Evolutionary conservation across 1,140 invertebrate species (phyloP), one percentile per base, ranked within the genome.

Genomic region (Nomia melanderi): DNA sequence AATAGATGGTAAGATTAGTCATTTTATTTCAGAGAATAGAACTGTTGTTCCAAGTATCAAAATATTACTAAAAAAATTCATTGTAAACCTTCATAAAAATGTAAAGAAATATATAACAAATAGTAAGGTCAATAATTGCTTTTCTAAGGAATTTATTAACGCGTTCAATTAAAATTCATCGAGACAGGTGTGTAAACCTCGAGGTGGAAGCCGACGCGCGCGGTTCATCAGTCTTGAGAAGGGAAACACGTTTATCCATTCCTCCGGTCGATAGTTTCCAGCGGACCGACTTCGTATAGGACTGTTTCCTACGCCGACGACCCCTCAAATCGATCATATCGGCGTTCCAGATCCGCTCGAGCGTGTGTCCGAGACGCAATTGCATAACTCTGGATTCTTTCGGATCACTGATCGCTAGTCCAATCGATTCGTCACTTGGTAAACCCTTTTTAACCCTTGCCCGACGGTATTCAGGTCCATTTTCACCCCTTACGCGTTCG

Each of bases 311-410:
- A 50, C 47, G 20, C n/a, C 47, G 47, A 50, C 47, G 47, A 50
- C 47, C 20, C 20, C 47, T 50, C 47, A n/a, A 50, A 50, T 50
- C 47, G 47, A 50, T 50, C 47, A 50, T 50, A 50, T 50, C 47
- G 47, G 47, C 47, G 47, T 50, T 50, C 47, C 47, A 50, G 47
- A 50, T 50, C 33, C 47, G 47, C 47, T 50, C 47, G 47, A n/a
- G 47, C 47, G 47, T 50, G 47, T 50, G 47, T 50, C 47, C 47
- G n/a, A n/a, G 47, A 8, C n/a, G 47, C 47, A 50, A 50, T 50
- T 50, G 47, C 47, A 50, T 50, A 50, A 7, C 20, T n/a, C 47
- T 50, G 47, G n/a, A 50, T n/a, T 50, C 47, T 50, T 17, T 50
- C 47, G 47, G 47, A 50, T 50, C 47, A 50, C 5, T n/a, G 47